These are phyloP conservation scores for Eumerus sabulonum DNA, from an alignment of 2,888 invertebrate species.

Conservation along the genomic window DNA sequence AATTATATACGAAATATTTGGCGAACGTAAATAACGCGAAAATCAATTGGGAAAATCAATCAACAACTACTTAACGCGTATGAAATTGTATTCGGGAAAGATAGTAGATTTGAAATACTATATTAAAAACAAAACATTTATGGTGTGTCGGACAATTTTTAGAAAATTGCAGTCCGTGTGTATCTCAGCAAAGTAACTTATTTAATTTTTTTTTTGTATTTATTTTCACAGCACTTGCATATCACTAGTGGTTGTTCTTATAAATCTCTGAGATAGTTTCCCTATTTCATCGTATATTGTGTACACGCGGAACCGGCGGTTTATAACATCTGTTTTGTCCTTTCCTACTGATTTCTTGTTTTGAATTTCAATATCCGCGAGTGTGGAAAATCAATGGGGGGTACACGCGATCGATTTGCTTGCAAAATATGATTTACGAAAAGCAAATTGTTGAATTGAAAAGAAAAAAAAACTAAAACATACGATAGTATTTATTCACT, in stretches of 20 bases:
- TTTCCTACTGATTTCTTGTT: too few relatives aligned
- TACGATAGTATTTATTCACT: too few relatives aligned
- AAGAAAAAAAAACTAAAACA: slow-evolving; percentile 55
- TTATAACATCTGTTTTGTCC: slow-evolving; percentile 36
- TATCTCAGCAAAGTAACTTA: slow-evolving; percentile 60
- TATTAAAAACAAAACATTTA: slow-evolving; percentile 58
- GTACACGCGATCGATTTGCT: slow-evolving; percentile 40
- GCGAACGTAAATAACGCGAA: slow-evolving; percentile 38
- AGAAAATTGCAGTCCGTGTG: slow-evolving; percentile 54
- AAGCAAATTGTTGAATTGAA: slow-evolving; percentile 22
- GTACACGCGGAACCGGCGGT: slow-evolving; percentile 63
- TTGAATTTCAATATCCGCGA: slow-evolving; percentile 28
- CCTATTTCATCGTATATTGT: slow-evolving; percentile 41
- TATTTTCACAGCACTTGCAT: slow-evolving; percentile 70
- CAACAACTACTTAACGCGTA: slow-evolving; percentile 67
- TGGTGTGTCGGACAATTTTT: slow-evolving; percentile 45
- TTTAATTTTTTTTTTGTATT: slow-evolving; percentile 40
- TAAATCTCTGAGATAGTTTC: slow-evolving; percentile 53
- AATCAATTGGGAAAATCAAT: slow-evolving; percentile 65
- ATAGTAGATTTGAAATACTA: too few relatives aligned
- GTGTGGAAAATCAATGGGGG: slow-evolving; percentile 66
- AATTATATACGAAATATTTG: too few relatives aligned
- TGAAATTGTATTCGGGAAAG: too few relatives aligned
- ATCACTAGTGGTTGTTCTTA: slow-evolving; percentile 66
- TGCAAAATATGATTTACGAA: neutral